A percentile compares a stretch with the other conserved stretches of the same genome.
These are phyloP conservation scores for Acridotheres tristis DNA, from an alignment of 2,797 vertebrate genomes.

Conservation along the genomic window DNA sequence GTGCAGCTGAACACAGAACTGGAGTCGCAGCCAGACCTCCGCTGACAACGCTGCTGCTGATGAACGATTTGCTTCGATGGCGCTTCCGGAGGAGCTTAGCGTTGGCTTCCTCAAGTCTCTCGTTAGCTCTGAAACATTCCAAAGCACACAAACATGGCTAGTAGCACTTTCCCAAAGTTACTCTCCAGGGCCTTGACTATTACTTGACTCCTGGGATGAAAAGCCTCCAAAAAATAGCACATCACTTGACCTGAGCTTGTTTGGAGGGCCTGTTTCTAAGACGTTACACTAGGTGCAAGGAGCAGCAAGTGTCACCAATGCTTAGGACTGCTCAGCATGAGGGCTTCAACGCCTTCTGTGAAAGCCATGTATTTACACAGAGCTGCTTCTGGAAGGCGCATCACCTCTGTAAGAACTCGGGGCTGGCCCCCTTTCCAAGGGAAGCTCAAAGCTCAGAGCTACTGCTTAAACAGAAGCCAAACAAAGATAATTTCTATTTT, in stretches of 20 bases:
- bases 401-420: not conserved
- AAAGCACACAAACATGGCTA: not conserved
- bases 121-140: slow-evolving; percentile 79
- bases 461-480: not conserved
- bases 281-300: not conserved
- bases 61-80: slow-evolving; percentile 79
- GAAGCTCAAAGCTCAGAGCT: not conserved
- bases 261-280: not conserved
- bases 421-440: not conserved
- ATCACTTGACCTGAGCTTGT: not conserved
- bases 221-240: not conserved
- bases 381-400: not conserved
- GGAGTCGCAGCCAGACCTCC: no score
- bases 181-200: not conserved
- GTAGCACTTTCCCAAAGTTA: not conserved
- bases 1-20: no score
- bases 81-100: slow-evolving; percentile 81
- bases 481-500: not conserved
- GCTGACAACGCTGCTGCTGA: slow-evolving; percentile 47
- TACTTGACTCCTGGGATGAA: not conserved
- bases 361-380: not conserved
- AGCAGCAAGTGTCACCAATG: not conserved
- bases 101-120: slow-evolving; percentile 83
- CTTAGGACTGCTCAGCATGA: not conserved
- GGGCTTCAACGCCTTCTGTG: not conserved